Percentiles rank a stretch among this genome's conserved stretches.
Conservation (phyloP, 2,113 vertebrate species). For the Isichthys henryi region DNA sequence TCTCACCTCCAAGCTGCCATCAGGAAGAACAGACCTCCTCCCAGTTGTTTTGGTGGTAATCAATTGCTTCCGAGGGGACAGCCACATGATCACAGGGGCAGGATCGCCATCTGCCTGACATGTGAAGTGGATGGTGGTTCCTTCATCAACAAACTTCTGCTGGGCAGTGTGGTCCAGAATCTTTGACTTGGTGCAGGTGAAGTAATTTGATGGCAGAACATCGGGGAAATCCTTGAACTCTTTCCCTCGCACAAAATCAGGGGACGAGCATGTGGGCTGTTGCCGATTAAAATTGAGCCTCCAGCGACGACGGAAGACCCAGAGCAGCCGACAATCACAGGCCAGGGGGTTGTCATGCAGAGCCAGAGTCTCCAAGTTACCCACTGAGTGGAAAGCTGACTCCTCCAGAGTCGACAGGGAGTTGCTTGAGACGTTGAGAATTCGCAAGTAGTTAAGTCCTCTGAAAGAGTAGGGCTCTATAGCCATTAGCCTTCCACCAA, state of each 20-base stretch:
- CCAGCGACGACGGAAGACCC: conserved; percentile 94
- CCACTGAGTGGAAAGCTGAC: conserved; percentile 88
- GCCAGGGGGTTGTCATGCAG: conserved; percentile 90
- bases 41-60: conserved; percentile 87
- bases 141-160: conserved; percentile 89
- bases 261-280: conserved; percentile 83
- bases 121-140: conserved; percentile 83
- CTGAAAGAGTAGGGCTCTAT: conserved; percentile 93
- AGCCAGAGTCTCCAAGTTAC: conserved; percentile 91
- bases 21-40: conserved; percentile 81
- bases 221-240: conserved; percentile 98
- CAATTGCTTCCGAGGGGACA: conserved; percentile 88
- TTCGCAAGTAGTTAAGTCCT: conserved; percentile 86
- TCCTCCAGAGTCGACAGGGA: conserved; percentile 87
- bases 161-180: conserved; percentile 85
- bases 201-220: conserved; percentile 77
- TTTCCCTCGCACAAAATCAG: conserved; percentile 80
- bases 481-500: conserved; percentile 74
- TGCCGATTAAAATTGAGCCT: conserved; percentile 91
- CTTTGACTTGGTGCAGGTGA: conserved; percentile 85
- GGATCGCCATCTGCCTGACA: conserved; percentile 92
- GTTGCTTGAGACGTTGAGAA: conserved; percentile 92
- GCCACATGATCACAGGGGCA: conserved; percentile 81
- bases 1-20: conserved; percentile 89
- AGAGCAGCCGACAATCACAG: conserved; percentile 92